Base-by-base conservation (phyloP, 2,888 invertebrate species). In the Thera britannica region DNA sequence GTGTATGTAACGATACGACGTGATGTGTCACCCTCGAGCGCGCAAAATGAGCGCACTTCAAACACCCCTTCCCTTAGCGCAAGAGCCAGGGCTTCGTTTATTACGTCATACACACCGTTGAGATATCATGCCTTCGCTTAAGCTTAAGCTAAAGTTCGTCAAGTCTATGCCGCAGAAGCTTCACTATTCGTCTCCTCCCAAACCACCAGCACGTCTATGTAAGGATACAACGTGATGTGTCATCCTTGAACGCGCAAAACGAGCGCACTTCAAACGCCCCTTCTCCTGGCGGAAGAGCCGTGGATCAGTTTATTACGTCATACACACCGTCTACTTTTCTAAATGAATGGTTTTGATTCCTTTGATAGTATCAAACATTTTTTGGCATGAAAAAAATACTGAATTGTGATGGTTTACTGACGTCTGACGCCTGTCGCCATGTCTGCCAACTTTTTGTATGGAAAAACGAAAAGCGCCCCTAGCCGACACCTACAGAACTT, bases 41-140 rank as follows among this genome's bases (percentile, higher is more conserved):
- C 83, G 81, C 82, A 82, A 88, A 90, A 90, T 87, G 88, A 88
- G 87, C 88, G 87, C 88, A 88, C 91, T 92, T 89, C 88, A 90
- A 89, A 88, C 84, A 82, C 59, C 68, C 66, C 64, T 55, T 63
- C 12, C 12, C 11, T n/a, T 61, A 61, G 60, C 6, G 8, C 49
- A 12, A 51, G 61, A 67, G 61, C 23, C 58, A 12, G 51, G 11
- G 51, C n/a, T 11, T 0, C 38, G 11, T 49, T 52, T 49, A 7
- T 36, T 61, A 74, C 74, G 44, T 46, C 36, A 68, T 77, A 72
- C 77, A 82, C 35, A 23, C 23, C 23, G 23, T 23, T 23, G 23
- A 23, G 23, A 23, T 23, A 23, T 23, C 23, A 23, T 23, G 23
- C 23, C 23, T 23, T 23, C 23, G 23, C 23, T 23, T 23, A 1